These are phyloP conservation scores for Eumaeus atala DNA, from an alignment of 1,140 invertebrate genomes.

Conservation along the genomic window DNA sequence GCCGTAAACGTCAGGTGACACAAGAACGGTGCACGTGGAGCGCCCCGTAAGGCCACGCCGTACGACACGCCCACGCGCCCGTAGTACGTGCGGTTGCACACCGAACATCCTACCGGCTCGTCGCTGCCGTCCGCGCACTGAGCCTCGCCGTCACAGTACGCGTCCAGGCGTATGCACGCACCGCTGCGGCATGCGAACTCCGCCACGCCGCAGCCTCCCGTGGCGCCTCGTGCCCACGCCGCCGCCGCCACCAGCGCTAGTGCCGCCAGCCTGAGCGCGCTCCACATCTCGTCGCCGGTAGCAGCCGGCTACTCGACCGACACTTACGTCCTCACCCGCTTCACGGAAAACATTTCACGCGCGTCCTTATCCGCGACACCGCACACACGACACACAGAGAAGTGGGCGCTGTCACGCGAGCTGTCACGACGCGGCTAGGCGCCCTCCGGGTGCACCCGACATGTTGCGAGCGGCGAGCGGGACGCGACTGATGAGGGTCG, in stretches of 20 bases:
- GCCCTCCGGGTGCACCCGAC: no score
- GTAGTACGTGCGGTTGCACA: constrained; percentile 91
- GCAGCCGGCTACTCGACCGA: not conserved
- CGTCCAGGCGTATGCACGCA: constrained; percentile 86
- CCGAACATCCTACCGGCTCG: constrained; percentile 87
- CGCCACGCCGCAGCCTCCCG: constrained; percentile 81
- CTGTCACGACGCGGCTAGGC: not conserved
- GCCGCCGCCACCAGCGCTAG: constrained; percentile 21
- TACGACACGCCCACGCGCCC: constrained; percentile 89
- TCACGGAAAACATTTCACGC: constrained; percentile 15
- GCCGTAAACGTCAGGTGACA: constrained; percentile 93
- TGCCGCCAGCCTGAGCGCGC: constrained; percentile 13
- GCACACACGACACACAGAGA: not conserved
- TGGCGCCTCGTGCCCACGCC: constrained; percentile 38
- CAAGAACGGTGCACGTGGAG: constrained; percentile 85
- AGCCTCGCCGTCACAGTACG: constrained; percentile 87
- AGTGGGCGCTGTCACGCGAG: not conserved
- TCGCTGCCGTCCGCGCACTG: constrained; percentile 90
- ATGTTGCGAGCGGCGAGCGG: not conserved
- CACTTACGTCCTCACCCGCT: constrained; percentile 11
- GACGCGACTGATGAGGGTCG: not conserved
- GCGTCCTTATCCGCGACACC: not conserved
- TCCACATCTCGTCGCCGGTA: constrained; percentile 1
- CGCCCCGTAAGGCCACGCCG: constrained; percentile 80
- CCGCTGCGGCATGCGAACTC: constrained; percentile 87